Base-by-base conservation (phyloP, 2,113 vertebrate genomes). In the Xenopus borealis region DNA sequence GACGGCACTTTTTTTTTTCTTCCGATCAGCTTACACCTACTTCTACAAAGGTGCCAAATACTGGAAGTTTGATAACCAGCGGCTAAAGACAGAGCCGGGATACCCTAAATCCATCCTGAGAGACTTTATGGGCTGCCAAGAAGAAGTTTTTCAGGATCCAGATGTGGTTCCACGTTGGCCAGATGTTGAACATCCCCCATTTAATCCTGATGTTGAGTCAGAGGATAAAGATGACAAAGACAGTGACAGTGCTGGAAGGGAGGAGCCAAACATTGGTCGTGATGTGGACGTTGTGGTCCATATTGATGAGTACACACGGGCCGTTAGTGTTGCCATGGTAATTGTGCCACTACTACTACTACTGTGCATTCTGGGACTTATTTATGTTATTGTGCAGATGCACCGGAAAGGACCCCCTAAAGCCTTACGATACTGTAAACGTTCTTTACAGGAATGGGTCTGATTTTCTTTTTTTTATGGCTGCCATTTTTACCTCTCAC, bases 1-100 rank as follows among this genome's bases (percentile, higher is more conserved):
- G 23, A 27, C 23, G 23, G 23, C 23, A 27, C n/a, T 40, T 3
- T 40, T 40, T 40, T 6, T 6, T 9, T 40, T 40, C 33, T 40
- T 40, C 33, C 33, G 20, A 55, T 0, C 85, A 98, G 96, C 95
- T 0, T 95, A 95, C 80, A 99, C 97, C 3, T 95, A 89, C 88
- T 99, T 99, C 90, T 98, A 97, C 86, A 95, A 95, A 84, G 97
- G 96, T 73, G 90, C 93, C 52, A 95, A 95, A 80, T 99, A 99
- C 91, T 99, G 97, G 97, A 98, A 98, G 81, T 98, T 98, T 0
- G 93, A 98, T 90, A 99, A 99, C 0, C 94, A 96, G 79, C 91
- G 93, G 9, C 94, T 98, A 86, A 95, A 93, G 71, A 96, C 94
- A 0, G 97, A 98, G 72, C 94, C 96, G 0, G 96, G 97, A 65